Evolutionary conservation across 2,888 invertebrate species (phyloP).

Genomic region (Acholoe squamosa): DNA sequence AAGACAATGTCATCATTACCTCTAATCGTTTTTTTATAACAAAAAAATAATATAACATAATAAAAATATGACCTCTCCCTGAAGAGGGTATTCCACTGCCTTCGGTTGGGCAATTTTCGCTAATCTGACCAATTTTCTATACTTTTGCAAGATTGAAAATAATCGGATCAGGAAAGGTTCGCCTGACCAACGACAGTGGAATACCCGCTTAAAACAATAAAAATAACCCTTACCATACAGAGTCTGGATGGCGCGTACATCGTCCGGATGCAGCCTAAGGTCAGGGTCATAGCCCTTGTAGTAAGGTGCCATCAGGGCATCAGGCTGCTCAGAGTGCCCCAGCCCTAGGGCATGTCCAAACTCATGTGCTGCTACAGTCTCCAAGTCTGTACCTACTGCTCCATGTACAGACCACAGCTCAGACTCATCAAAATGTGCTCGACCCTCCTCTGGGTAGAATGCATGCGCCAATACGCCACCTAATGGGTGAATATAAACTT

Average conservation of each 20-base stretch:
- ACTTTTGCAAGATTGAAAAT: no score
- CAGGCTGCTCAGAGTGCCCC: slow-evolving; percentile 78
- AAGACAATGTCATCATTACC: no score
- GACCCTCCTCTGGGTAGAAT: slow-evolving; percentile 81
- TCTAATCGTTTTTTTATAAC: no score
- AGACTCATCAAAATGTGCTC: slow-evolving; percentile 82
- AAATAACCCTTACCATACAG: slow-evolving; percentile 77
- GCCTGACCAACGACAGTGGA: no score
- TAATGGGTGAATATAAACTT: no score
- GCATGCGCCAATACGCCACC: slow-evolving; percentile 81
- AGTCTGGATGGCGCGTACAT: slow-evolving; percentile 77
- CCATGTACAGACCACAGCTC: slow-evolving; percentile 78
- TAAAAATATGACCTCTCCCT: no score
- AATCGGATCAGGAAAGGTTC: no score
- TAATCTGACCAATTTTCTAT: no score
- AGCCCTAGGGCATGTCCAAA: slow-evolving; percentile 82
- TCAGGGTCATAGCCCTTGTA: slow-evolving; percentile 80
- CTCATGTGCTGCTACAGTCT: slow-evolving; percentile 79
- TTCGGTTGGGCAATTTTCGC: no score
- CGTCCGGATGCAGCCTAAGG: slow-evolving; percentile 79
- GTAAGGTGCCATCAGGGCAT: slow-evolving; percentile 82
- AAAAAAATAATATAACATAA: no score
- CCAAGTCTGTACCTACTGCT: background rate
- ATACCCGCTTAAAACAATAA: no score
- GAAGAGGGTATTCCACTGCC: no score